Evolutionary conservation across 2,888 invertebrate species (phyloP).

Genomic region (Diaphora mendica): DNA sequence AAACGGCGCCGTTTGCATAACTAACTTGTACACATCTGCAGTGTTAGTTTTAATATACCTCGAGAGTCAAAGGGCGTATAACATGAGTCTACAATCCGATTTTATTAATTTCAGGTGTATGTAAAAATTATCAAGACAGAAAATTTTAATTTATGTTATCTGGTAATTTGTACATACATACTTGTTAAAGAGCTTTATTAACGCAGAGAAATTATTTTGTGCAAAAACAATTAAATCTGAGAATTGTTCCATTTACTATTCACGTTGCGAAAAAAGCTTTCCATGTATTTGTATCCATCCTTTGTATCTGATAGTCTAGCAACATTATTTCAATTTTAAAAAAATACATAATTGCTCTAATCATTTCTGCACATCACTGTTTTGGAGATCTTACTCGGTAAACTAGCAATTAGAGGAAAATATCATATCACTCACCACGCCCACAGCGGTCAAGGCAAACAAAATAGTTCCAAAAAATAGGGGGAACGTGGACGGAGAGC

Average conservation of each 20-base stretch:
- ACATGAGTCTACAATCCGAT: background rate
- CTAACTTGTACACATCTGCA: no score
- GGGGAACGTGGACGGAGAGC: constrained; percentile 71
- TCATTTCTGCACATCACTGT: no score
- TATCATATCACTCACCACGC: constrained; percentile 87
- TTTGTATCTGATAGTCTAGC: background rate
- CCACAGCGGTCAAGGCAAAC: constrained; percentile 94
- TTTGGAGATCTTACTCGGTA: background rate
- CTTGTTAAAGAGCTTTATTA: background rate
- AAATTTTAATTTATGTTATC: background rate
- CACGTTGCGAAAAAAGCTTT: no score
- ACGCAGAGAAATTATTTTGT: no score
- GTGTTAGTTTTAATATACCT: background rate
- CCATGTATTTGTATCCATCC: no score
- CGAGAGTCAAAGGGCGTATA: background rate
- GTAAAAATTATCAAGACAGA: background rate
- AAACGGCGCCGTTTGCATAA: background rate
- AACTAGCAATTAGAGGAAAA: background rate
- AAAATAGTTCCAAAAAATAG: constrained; percentile 92
- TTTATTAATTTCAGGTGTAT: background rate
- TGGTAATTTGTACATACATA: background rate
- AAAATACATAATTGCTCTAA: no score
- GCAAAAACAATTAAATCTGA: no score
- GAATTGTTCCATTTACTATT: no score
- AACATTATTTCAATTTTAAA: background rate